Evolutionary conservation across 1,140 invertebrate species (phyloP).

Genomic region (Antheraea mylitta): DNA sequence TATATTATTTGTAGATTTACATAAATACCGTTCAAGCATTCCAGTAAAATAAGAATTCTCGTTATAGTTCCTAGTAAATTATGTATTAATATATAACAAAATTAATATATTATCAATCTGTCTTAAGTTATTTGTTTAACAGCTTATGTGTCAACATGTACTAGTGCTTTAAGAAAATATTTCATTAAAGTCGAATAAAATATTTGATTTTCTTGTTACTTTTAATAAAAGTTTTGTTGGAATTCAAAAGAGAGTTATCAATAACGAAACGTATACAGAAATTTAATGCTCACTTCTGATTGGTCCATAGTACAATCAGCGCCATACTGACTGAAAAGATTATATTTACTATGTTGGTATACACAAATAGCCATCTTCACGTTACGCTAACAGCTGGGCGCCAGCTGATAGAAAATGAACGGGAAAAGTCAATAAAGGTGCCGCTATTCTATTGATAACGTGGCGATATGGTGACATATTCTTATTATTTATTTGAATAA

Average conservation of each 20-base stretch:
- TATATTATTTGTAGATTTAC: background rate
- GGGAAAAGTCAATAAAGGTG: conserved; percentile 62
- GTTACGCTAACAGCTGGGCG: conserved; percentile 61
- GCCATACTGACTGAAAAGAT: conserved; percentile 32
- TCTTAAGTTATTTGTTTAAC: background rate
- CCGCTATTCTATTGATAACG: conserved; percentile 41
- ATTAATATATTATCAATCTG: background rate
- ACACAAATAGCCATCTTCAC: conserved; percentile 51
- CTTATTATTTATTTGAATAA: conserved; percentile 35
- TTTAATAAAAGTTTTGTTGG: background rate
- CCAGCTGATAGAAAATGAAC: conserved; percentile 72
- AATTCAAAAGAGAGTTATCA: background rate
- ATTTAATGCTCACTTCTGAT: conserved; percentile 38
- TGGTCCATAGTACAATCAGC: conserved; percentile 34
- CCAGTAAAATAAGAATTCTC: background rate
- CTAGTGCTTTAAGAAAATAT: background rate
- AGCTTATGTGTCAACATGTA: background rate
- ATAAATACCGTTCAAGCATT: too few relatives aligned
- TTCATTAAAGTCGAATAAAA: background rate
- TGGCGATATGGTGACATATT: conserved; percentile 32
- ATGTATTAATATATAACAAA: background rate
- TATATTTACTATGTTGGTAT: conserved; percentile 43
- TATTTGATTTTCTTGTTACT: background rate
- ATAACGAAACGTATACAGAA: conserved; percentile 31
- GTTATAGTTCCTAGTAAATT: background rate